These are phyloP conservation scores for Kradibia gibbosae DNA, from an alignment of 1,140 invertebrate species.

Conservation along the genomic window DNA sequence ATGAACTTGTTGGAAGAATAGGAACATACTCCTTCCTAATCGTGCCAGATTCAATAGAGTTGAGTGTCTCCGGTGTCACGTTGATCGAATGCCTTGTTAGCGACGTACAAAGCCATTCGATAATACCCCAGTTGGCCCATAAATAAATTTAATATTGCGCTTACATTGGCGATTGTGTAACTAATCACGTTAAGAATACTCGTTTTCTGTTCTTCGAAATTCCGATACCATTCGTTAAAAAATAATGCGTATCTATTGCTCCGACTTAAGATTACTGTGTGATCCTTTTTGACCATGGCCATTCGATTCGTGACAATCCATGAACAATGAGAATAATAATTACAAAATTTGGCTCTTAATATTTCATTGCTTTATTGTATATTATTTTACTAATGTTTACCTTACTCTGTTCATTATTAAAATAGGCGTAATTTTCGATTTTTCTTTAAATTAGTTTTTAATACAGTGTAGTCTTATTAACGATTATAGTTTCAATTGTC, in stretches of 20 bases:
- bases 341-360: too few relatives aligned
- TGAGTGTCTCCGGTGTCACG: not conserved
- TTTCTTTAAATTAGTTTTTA: too few relatives aligned
- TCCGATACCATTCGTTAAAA: not conserved
- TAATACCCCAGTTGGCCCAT: conserved; percentile 44
- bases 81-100: conserved; percentile 7
- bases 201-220: not conserved
- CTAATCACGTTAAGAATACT: conserved; percentile 42
- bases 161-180: conserved; percentile 53
- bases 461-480: too few relatives aligned
- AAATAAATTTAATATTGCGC: conserved; percentile 57
- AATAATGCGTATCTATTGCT: not conserved
- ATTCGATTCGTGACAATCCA: not conserved
- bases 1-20: not conserved
- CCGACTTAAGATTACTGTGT: not conserved
- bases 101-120: conserved; percentile 28
- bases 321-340: not conserved
- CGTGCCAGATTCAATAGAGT: not conserved
- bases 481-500: too few relatives aligned
- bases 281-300: not conserved
- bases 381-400: too few relatives aligned
- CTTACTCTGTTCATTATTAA: too few relatives aligned
- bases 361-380: too few relatives aligned
- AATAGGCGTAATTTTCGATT: too few relatives aligned
- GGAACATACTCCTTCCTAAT: not conserved